Conservation (phyloP, 2,888 invertebrate genomes). For the Hyppa rectilinea region DNA sequence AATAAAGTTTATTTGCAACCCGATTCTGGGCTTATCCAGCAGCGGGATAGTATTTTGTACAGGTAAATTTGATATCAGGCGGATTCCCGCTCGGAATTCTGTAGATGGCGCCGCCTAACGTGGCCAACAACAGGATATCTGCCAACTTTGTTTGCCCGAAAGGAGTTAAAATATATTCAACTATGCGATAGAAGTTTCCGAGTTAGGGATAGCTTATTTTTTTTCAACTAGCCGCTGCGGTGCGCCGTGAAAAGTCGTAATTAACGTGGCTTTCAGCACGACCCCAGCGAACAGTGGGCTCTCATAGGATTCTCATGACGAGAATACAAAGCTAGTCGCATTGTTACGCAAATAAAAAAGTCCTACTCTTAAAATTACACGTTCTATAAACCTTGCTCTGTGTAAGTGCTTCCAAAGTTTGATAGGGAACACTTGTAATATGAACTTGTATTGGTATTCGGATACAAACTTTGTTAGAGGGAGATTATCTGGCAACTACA, state of each 20-base stretch:
- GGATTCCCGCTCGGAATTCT: constrained; percentile 43
- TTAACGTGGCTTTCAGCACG: constrained; percentile 82
- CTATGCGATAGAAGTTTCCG: constrained; percentile 64
- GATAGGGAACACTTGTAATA: constrained; percentile 41
- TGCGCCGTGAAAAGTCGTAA: constrained; percentile 79
- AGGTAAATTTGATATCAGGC: constrained; percentile 55
- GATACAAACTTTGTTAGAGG: constrained; percentile 32
- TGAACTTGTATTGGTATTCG: constrained; percentile 42
- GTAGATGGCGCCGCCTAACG: constrained; percentile 28
- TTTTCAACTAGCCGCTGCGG: constrained; percentile 72
- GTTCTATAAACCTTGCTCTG: constrained; percentile 12
- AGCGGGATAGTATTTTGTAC: constrained; percentile 30
- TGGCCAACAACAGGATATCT: constrained; percentile 62
- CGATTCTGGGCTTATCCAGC: constrained; percentile 14
- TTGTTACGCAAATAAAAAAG: constrained; percentile 74
- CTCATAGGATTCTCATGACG: constrained; percentile 78
- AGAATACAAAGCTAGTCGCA: constrained; percentile 72
- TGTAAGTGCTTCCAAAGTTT: constrained; percentile 53
- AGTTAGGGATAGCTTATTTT: constrained; percentile 75
- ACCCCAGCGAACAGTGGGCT: constrained; percentile 70
- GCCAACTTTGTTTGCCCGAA: constrained; percentile 62
- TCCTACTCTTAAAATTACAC: constrained; percentile 38
- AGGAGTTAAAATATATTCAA: constrained; percentile 74
- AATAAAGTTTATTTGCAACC: constrained; percentile 28
- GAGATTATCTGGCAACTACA: constrained; percentile 50